Base-by-base conservation (phyloP, 2,797 vertebrate species). In the Nyctalus aviator region DNA sequence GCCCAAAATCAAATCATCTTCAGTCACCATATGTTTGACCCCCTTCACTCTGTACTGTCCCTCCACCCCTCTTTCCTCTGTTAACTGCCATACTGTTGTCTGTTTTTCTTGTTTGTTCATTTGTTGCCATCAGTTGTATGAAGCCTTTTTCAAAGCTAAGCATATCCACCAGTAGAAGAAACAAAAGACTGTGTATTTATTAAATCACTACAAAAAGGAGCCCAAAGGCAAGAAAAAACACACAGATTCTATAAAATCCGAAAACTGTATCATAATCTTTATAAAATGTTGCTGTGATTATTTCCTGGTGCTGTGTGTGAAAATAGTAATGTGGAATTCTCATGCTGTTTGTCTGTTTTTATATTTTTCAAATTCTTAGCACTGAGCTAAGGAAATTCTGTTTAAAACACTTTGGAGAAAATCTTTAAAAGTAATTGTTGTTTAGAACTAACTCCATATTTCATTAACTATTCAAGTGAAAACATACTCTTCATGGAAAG, bases 381-480 rank as follows among this genome's bases (percentile, higher is more conserved):
- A 27, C 15, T 17, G 5, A 93, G 32, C 15, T 66, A 17, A 83
- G 44, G 44, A 84, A 44, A 48, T 69, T 84, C 41, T 89, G 23
- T 62, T 92, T 73, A 77, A 75, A 95, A 94, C 95, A 84, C 95
- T 93, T 96, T 90, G 90, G 89, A 94, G 97, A 95, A 96, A 95
- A 72, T 81, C 1, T 37, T 50, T 71, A 88, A 95, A 95, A 96
- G 96, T 71, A 97, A 97, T 96, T 97, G 66, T 30, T 46, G 73
- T 76, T 95, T 97, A 96, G 59, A 92, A 92, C 94, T 69, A 92
- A 91, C 94, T 96, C 46, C 83, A 68, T 88, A 91, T 97, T 95
- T 96, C 81, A 88, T 85, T 93, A n/a, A 90, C 86, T 89, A 71
- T 96, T 92, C 75, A 93, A 96, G 88, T 57, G 90, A 88, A 97